phyloP scores from a whole-genome alignment of 2,888 invertebrate species.

The Melieria picta region DNA sequence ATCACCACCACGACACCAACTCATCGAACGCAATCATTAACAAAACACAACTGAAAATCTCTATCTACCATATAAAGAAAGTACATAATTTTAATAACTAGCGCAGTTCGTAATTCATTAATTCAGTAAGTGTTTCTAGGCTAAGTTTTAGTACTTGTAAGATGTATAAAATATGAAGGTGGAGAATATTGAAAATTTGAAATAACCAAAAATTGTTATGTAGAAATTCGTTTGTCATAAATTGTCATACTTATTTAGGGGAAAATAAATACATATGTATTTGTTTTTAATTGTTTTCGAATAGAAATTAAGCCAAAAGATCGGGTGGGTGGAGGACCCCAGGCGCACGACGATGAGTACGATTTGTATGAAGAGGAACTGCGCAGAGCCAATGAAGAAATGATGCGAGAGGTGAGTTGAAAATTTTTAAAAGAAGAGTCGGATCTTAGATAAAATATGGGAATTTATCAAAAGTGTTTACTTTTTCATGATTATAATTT shows the following conservation, averaged over 20 bases:
- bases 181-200: not conserved
- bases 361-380: slow-evolving; percentile 61
- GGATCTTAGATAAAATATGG: not conserved
- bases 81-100: no score
- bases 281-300: not conserved
- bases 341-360: slow-evolving; percentile 48
- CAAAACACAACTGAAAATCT: not conserved
- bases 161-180: slow-evolving; percentile 5
- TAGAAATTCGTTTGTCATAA: no score
- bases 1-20: not conserved
- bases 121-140: slow-evolving; percentile 25
- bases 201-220: not conserved
- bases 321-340: slow-evolving; percentile 40
- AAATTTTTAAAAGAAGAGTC: slow-evolving; percentile 18
- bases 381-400: slow-evolving; percentile 61
- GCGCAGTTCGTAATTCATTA: no score
- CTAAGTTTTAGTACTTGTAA: not conserved
- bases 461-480: no score
- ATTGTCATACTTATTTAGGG: no score
- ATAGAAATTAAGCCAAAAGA: slow-evolving; percentile 61
- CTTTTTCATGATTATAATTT: no score
- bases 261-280: no score
- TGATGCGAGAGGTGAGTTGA: slow-evolving; percentile 62
- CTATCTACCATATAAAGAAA: not conserved
- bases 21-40: slow-evolving; percentile 1